phyloP scores from a whole-genome alignment of 2,113 vertebrate genomes.

The Polyodon spathula region DNA sequence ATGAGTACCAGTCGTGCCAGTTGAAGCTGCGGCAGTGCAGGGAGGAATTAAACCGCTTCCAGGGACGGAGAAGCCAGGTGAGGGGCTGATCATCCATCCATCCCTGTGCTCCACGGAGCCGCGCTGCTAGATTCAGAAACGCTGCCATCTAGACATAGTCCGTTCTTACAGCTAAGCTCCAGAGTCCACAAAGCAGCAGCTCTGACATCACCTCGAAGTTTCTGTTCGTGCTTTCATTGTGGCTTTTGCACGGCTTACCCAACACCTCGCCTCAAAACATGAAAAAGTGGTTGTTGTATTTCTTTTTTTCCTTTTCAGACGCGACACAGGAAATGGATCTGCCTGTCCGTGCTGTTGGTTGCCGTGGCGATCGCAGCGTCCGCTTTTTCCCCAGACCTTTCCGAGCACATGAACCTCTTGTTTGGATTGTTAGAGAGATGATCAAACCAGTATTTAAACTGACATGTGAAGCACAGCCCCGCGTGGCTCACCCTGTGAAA shows the following conservation, averaged over 20 bases:
- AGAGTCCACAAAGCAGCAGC: no score
- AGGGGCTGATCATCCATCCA: neutral
- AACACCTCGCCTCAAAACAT: neutral
- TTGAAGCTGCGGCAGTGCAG: slow-evolving; percentile 42
- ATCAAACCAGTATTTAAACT: neutral
- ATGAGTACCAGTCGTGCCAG: slow-evolving; percentile 49
- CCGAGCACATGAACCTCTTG: slow-evolving; percentile 1
- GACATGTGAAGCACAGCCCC: no score
- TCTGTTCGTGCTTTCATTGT: no score
- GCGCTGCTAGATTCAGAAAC: no score
- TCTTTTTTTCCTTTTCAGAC: slow-evolving; percentile 38
- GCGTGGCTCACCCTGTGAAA: no score
- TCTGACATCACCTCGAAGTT: no score
- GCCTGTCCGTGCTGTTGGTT: slow-evolving; percentile 32
- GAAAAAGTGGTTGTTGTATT: neutral
- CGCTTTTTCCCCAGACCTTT: slow-evolving; percentile 27
- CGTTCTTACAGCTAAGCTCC: no score
- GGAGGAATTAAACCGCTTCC: slow-evolving; percentile 31
- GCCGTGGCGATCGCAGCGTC: slow-evolving; percentile 37
- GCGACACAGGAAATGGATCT: slow-evolving; percentile 33
- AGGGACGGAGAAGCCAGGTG: neutral
- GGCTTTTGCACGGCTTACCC: neutral
- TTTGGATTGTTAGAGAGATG: neutral
- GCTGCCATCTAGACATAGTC: no score
- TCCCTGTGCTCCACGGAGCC: no score